Evolutionary conservation across 2,888 invertebrate species (phyloP).

Genomic region (Drosophila rubida): DNA sequence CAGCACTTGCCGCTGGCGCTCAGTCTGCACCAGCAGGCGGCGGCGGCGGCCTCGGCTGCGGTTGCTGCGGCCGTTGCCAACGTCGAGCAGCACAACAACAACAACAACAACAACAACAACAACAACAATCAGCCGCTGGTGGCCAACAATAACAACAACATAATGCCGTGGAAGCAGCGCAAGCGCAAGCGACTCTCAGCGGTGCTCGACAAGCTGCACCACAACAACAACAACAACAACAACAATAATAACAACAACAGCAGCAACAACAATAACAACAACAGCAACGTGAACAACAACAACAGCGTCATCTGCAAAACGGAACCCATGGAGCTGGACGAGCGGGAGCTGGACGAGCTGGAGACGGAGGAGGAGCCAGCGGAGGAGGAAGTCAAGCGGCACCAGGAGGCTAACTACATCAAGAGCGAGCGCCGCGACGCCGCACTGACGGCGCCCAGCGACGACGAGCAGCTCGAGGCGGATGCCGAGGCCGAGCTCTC

Average conservation of each 20-base stretch:
- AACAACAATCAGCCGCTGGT: slow-evolving; percentile 87
- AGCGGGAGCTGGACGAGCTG: slow-evolving; percentile 47
- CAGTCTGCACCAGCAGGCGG: slow-evolving; percentile 81
- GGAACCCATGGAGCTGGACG: slow-evolving; percentile 74
- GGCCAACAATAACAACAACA: slow-evolving; percentile 87
- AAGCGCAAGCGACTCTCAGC: slow-evolving; percentile 92
- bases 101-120: slow-evolving; percentile 86
- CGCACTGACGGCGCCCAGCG: slow-evolving; percentile 66
- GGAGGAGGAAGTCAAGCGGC: slow-evolving; percentile 42
- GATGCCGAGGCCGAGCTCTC: slow-evolving; percentile 62
- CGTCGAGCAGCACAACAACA: slow-evolving; percentile 81
- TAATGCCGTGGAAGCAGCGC: slow-evolving; percentile 88
- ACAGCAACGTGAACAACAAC: slow-evolving; percentile 62
- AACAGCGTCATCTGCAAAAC: slow-evolving; percentile 65
- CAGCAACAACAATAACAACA: slow-evolving; percentile 64
- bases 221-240: slow-evolving; percentile 86
- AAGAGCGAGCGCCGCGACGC: slow-evolving; percentile 55
- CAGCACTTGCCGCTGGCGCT: slow-evolving; percentile 80
- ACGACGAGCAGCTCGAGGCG: slow-evolving; percentile 74
- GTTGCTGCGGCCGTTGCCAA: slow-evolving; percentile 67
- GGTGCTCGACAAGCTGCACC: slow-evolving; percentile 90
- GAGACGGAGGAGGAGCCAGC: slow-evolving; percentile 41
- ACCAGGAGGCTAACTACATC: slow-evolving; percentile 63
- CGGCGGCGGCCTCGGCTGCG: slow-evolving; percentile 75
- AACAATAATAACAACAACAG: slow-evolving; percentile 83